A percentile compares a stretch with the other conserved stretches of the same genome.
phyloP scores from a whole-genome alignment of 2,888 invertebrate species.

The Nymphalis c-album region DNA sequence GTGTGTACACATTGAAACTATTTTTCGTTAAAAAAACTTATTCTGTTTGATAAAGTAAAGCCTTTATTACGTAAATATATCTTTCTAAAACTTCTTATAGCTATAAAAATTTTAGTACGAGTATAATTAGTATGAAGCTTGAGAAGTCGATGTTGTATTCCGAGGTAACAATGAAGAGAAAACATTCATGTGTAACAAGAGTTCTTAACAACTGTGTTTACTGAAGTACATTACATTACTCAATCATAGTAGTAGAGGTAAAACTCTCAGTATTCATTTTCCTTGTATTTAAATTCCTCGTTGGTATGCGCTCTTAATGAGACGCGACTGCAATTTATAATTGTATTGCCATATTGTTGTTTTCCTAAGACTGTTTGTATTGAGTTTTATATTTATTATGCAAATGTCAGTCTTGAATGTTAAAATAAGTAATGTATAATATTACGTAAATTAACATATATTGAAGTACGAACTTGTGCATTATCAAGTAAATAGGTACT shows the following conservation, averaged over 20 bases:
- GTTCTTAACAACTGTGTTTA: constrained; percentile 4
- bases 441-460: too few species aligned
- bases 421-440: neutral
- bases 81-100: too few species aligned
- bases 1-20: too few species aligned
- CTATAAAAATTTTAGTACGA: too few species aligned
- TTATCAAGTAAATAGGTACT: too few species aligned
- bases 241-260: neutral
- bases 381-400: neutral
- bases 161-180: constrained; percentile 1
- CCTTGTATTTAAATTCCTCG: neutral
- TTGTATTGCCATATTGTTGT: neutral
- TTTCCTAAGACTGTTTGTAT: neutral
- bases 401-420: too few species aligned
- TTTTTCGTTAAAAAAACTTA: too few species aligned
- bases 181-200: neutral
- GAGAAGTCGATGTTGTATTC: neutral
- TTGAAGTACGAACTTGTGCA: too few species aligned
- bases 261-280: neutral
- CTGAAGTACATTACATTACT: neutral
- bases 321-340: neutral
- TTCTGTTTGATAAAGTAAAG: too few species aligned
- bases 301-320: too few species aligned
- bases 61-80: too few species aligned
- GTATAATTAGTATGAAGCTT: neutral